These are phyloP conservation scores for Epizoanthus ramosus DNA, from an alignment of 92 coral and sea anemone genomes.

Conservation along the genomic window DNA sequence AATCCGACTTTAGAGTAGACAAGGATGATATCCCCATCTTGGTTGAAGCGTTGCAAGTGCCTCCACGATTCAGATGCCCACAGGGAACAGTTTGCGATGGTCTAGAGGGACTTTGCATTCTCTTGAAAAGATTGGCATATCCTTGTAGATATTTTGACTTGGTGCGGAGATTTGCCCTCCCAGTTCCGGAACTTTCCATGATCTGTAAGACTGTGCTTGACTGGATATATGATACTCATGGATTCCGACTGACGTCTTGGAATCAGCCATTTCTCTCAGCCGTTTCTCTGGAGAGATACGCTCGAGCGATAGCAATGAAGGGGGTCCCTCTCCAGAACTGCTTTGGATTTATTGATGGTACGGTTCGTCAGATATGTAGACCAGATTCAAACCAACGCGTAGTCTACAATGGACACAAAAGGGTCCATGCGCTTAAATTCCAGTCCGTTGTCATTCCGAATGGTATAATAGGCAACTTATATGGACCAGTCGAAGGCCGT, in stretches of 20 bases:
- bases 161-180: background rate
- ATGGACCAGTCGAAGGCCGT: conserved; percentile 43
- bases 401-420: too few species aligned
- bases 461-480: conserved; percentile 13
- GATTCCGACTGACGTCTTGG: background rate
- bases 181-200: background rate
- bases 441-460: too few species aligned
- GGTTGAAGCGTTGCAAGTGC: background rate
- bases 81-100: too few species aligned
- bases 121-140: too few species aligned
- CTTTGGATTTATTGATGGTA: too few species aligned
- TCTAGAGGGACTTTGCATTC: conserved; percentile 9
- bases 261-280: background rate
- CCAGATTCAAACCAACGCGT: conserved; percentile 57
- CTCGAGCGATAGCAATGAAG: background rate
- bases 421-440: too few species aligned
- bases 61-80: conserved; percentile 14
- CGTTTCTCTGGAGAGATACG: background rate
- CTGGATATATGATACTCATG: background rate
- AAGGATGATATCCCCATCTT: conserved; percentile 9
- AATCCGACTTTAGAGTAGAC: conserved; percentile 12
- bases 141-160: background rate
- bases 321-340: conserved; percentile 56
- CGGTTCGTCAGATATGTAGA: conserved; percentile 59
- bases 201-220: background rate